Percentiles rank a stretch among this genome's conserved stretches.
phyloP scores from a whole-genome alignment of 2,888 invertebrate genomes.

The Melipona beecheii region DNA sequence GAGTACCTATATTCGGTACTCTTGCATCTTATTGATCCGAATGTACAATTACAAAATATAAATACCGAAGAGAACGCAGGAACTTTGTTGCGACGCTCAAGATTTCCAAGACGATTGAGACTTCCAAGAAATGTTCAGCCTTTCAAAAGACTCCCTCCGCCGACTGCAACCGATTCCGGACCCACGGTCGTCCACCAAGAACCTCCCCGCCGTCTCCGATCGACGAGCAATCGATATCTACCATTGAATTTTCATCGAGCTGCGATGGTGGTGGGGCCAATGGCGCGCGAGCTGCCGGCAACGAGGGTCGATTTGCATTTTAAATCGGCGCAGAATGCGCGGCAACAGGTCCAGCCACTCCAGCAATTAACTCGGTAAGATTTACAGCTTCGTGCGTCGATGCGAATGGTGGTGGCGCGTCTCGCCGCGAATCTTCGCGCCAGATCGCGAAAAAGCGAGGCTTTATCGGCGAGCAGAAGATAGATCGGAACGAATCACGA shows the following conservation, averaged over 20 bases:
- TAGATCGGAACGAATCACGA: conserved; percentile 1
- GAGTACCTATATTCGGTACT: no score
- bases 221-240: conserved; percentile 1
- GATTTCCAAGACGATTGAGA: no score
- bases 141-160: no score
- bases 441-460: conserved; percentile 15
- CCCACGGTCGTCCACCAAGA: neutral
- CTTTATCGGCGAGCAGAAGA: neutral
- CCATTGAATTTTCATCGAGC: conserved; percentile 50
- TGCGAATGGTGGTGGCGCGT: neutral
- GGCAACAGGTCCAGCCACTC: conserved; percentile 27
- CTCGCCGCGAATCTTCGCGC: conserved; percentile 6
- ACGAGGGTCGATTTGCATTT: conserved; percentile 53
- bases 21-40: no score
- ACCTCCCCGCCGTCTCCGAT: neutral
- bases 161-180: neutral
- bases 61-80: no score
- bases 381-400: conserved; percentile 47
- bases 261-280: conserved; percentile 1
- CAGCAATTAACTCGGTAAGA: conserved; percentile 58
- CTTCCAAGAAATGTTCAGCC: no score
- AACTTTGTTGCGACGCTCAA: no score
- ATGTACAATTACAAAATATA: no score
- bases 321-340: conserved; percentile 34
- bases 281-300: conserved; percentile 30